These are phyloP conservation scores for Eupithecia subumbrata DNA, from an alignment of 2,888 invertebrate species.

Conservation along the genomic window DNA sequence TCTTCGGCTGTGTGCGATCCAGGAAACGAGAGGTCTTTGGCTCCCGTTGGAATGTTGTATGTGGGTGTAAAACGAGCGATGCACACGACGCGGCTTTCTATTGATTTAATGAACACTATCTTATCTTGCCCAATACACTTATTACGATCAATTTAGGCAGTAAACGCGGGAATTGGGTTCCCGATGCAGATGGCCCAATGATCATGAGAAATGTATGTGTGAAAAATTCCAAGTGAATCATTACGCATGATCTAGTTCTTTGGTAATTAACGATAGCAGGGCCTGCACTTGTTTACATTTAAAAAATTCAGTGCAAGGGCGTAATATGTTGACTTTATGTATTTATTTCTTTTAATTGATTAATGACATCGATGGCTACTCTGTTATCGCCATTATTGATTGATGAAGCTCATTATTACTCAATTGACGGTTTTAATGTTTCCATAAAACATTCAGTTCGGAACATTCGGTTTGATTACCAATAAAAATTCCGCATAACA, in stretches of 20 bases:
- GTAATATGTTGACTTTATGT: neutral
- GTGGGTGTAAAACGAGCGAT: constrained; percentile 71
- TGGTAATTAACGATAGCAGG: constrained; percentile 1
- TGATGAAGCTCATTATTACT: constrained; percentile 55
- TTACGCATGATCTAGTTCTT: neutral
- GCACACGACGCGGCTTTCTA: constrained; percentile 76
- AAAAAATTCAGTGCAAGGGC: neutral
- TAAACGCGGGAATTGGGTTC: constrained; percentile 23
- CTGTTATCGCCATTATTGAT: constrained; percentile 27
- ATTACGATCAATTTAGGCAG: constrained; percentile 66
- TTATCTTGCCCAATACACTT: constrained; percentile 77
- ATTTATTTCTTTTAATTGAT: neutral
- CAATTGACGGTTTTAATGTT: constrained; percentile 61
- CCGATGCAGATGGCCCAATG: constrained; percentile 18
- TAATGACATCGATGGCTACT: neutral
- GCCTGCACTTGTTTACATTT: neutral
- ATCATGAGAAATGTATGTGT: constrained; percentile 23
- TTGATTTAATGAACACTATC: constrained; percentile 81
- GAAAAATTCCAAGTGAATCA: constrained; percentile 16
- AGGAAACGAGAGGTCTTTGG: constrained; percentile 82
- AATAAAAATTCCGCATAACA: constrained; percentile 65
- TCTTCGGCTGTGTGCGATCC: constrained; percentile 69
- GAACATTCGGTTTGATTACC: constrained; percentile 66
- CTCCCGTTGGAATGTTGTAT: constrained; percentile 77
- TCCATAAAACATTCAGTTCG: constrained; percentile 61